phyloP scores from a whole-genome alignment of 2,113 vertebrate genomes.

The Chlorodrepanis virens region DNA sequence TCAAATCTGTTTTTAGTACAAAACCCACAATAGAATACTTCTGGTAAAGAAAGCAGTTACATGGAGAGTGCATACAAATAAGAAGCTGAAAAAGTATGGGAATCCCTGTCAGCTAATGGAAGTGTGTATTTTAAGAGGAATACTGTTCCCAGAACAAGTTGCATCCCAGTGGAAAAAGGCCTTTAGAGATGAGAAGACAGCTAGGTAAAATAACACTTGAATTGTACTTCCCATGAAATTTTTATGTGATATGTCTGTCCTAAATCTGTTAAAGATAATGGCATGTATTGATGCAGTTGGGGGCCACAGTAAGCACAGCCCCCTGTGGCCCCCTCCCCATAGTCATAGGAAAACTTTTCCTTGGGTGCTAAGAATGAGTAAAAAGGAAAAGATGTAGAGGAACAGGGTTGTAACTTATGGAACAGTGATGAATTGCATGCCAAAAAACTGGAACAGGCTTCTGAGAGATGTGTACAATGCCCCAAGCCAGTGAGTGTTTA shows the following conservation, averaged over 20 bases:
- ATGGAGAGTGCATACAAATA: not conserved
- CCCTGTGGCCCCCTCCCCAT: not conserved
- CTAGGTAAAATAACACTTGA: conserved; percentile 61
- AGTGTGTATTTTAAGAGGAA: conserved; percentile 44
- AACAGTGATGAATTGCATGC: not conserved
- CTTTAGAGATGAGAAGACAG: conserved; percentile 60
- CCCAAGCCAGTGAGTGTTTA: not conserved
- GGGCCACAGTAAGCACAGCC: not conserved
- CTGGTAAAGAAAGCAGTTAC: not conserved
- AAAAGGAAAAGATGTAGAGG: not conserved
- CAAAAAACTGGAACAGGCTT: not conserved
- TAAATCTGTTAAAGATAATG: conserved; percentile 57
- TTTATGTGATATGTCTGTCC: conserved; percentile 60
- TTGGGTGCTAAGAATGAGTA: not conserved
- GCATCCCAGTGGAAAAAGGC: conserved; percentile 59
- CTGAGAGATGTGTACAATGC: not conserved
- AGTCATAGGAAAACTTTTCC: not conserved
- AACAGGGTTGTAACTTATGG: not conserved
- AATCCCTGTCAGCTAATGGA: conserved; percentile 61
- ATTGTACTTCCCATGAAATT: conserved; percentile 69
- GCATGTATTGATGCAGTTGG: conserved; percentile 24
- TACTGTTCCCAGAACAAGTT: conserved; percentile 53
- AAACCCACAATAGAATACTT: not conserved
- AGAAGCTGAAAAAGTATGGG: not conserved
- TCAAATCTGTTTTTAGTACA: conserved; percentile 19